Base-by-base conservation (phyloP, 2,113 vertebrate genomes). In the Meleagris gallopavo region DNA sequence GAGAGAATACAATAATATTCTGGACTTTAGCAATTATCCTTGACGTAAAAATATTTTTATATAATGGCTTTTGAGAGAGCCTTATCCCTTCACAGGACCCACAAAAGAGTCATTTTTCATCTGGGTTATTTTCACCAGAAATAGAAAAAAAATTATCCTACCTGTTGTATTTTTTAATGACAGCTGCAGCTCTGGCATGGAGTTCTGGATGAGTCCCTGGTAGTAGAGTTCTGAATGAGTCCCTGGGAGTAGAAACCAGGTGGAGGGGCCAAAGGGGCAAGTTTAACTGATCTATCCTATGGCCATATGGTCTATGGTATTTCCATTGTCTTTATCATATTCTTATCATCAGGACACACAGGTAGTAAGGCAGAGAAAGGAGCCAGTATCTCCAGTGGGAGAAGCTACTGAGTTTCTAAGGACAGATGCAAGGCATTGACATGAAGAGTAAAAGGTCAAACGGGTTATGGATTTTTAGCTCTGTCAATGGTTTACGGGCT, bases 21-120 rank as follows among this genome's bases (percentile, higher is more conserved):
- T 76, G 58, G 41, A 78, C 74, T 86, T 87, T 14, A 83, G 52
- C 46, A 67, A 83, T 83, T 89, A 80, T 57, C 50, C 34, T 54
- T 83, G 85, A 67, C 67, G 62, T 54, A 80, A 88, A 95, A 95
- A 88, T 65, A 9, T 29, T 60, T 60, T 40, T n/a, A 64, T 92
- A 76, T 86, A 79, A 83, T 29, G 29, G 41, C 34, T 32, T 88
- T 79, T 88, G 78, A 84, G 84, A 81, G 30, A 71, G 67, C 38
- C 61, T 30, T 79, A 41, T 17, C 36, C 25, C 48, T 75, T 84
- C 58, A n/a, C 38, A 80, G 34, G n/a, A 62, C 6, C 48, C 58
- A 1, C 50, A 76, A 32, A 45, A 32, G 30, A 81, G 13, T 13
- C 86, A 72, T 87, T 84, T 86, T 86, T 4, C 36, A 43, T 36